Conservation (phyloP, 2,113 vertebrate genomes). For the Upupa epops region DNA sequence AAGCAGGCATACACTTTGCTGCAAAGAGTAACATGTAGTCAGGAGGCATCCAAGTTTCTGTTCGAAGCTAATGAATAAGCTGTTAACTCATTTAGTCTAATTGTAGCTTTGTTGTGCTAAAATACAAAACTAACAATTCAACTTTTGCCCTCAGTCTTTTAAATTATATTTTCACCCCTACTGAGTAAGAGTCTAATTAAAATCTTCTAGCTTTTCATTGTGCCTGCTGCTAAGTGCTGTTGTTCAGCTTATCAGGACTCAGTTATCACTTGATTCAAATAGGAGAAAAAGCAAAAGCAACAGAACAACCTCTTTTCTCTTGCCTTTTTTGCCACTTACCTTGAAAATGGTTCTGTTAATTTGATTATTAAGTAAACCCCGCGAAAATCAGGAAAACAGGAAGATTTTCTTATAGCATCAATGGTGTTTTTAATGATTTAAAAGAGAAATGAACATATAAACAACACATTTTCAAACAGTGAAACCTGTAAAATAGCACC, state of each 20-base stretch:
- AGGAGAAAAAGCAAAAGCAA: background rate
- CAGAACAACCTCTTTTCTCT: background rate
- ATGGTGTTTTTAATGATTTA: background rate
- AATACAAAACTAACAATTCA: constrained; percentile 69
- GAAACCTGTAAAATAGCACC: background rate
- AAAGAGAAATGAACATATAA: background rate
- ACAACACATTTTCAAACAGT: background rate
- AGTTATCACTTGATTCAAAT: constrained; percentile 50
- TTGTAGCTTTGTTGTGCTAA: constrained; percentile 72
- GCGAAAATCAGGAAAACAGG: background rate
- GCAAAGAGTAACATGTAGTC: constrained; percentile 66
- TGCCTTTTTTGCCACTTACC: constrained; percentile 1
- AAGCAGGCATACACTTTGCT: constrained; percentile 54
- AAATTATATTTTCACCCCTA: constrained; percentile 73
- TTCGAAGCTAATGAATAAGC: constrained; percentile 75
- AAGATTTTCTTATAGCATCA: background rate
- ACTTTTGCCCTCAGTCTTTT: constrained; percentile 66
- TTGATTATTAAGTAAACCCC: constrained; percentile 40
- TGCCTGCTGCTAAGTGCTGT: constrained; percentile 66
- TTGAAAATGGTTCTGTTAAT: constrained; percentile 53
- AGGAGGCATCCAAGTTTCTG: constrained; percentile 60
- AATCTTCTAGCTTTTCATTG: constrained; percentile 72
- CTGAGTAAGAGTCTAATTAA: constrained; percentile 76
- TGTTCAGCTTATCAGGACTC: constrained; percentile 66
- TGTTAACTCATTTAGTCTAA: constrained; percentile 77